Evolutionary conservation across 1,140 invertebrate genomes (phyloP).

Genomic region (Hylaeus anthracinus): DNA sequence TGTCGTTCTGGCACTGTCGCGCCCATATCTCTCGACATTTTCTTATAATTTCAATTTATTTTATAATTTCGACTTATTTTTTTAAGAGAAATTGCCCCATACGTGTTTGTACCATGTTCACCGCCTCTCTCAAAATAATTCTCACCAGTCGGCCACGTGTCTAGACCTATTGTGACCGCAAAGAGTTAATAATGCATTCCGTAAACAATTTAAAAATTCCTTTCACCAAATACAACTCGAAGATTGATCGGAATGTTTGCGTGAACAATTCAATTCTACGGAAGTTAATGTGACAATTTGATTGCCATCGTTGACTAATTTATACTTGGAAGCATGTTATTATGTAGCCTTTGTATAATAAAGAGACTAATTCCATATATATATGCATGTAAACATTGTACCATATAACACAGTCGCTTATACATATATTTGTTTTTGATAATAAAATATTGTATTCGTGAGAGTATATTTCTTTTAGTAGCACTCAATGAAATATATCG

Average conservation of each 20-base stretch:
- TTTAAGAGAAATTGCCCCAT: too few relatives aligned
- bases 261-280: background rate
- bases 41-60: too few relatives aligned
- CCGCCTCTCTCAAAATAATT: too few relatives aligned
- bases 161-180: too few relatives aligned
- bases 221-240: background rate
- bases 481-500: background rate
- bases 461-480: background rate
- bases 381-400: background rate
- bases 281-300: slow-evolving; percentile 9
- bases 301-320: slow-evolving; percentile 27
- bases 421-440: slow-evolving; percentile 1
- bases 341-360: slow-evolving; percentile 7
- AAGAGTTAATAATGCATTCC: background rate
- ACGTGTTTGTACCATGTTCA: too few relatives aligned
- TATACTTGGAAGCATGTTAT: slow-evolving; percentile 40
- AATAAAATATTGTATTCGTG: background rate
- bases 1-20: too few relatives aligned
- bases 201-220: background rate
- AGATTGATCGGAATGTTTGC: background rate
- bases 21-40: too few relatives aligned
- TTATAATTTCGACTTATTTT: too few relatives aligned
- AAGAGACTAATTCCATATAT: background rate
- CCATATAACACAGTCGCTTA: background rate
- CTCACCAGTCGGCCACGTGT: too few relatives aligned